Conservation (phyloP, 37 sponge, comb jelly and placozoan species). For the Hexactinellida sp. region DNA sequence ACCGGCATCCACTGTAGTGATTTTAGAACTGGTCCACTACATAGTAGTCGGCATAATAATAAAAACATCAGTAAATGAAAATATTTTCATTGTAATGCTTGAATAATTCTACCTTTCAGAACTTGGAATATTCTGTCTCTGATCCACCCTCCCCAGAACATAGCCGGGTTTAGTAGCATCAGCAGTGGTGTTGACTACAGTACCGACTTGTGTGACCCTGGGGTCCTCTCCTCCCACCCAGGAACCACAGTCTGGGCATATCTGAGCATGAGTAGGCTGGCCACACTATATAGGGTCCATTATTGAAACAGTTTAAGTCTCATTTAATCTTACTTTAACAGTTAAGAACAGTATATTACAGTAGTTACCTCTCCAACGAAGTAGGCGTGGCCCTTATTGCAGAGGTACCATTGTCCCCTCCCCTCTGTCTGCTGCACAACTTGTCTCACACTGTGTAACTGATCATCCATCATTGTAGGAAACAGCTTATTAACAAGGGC, state of each 20-base stretch:
- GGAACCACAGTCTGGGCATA: not conserved
- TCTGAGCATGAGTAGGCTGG: not conserved
- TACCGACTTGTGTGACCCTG: not conserved
- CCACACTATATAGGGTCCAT: not conserved
- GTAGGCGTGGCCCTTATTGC: not conserved
- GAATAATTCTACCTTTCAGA: not conserved
- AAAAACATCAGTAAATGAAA: too few species aligned
- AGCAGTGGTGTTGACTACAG: not conserved
- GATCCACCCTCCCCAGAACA: not conserved
- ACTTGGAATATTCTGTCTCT: slow-evolving; percentile 1
- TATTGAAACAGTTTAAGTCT: too few species aligned
- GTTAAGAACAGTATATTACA: too few species aligned
- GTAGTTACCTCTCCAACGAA: slow-evolving; percentile 13
- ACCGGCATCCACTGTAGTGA: too few species aligned
- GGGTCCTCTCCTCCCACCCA: not conserved
- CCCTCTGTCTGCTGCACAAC: not conserved
- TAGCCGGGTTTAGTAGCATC: slow-evolving; percentile 2
- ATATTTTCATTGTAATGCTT: too few species aligned
- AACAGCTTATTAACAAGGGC: not conserved
- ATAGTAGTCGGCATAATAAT: too few species aligned
- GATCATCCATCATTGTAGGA: slow-evolving; percentile 12
- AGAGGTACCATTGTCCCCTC: not conserved
- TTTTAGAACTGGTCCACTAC: too few species aligned
- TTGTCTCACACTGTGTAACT: not conserved
- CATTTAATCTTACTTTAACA: too few species aligned